Evolutionary conservation across 2,888 invertebrate species (phyloP), one percentile per base, ranked within the genome.

Genomic region (Caenorhabditis macrosperma): DNA sequence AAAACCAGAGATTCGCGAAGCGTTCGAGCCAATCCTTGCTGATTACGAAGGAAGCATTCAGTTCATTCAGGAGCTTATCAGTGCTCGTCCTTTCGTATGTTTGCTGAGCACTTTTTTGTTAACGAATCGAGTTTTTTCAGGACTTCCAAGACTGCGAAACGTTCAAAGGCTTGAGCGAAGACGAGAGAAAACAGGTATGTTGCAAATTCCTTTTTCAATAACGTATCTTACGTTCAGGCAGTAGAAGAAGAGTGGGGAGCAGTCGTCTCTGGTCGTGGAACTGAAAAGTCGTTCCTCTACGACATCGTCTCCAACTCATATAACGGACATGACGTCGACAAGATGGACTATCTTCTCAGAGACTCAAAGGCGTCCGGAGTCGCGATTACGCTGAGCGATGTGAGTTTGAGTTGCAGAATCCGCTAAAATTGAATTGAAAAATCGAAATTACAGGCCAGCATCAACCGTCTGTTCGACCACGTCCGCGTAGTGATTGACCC

Each of bases 271-370:
- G 88, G 88, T 9, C 71, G 88, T 2, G 63, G 78, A 2, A 52
- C 57, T 35, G 88, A 90, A n/a, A 92, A 92, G 84, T 85, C 91
- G 15, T 93, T 92, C 87, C 88, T 93, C n/a, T 93, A 92, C 87
- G 92, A 93, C 92, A 93, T 94, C 81, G 82, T 84, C 20, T 75
- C 79, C 12, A 88, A 88, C 66, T 67, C 78, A 5, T 26, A 60
- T 30, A 69, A 66, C 35, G 82, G 85, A 10, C 76, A 85, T 22
- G 88, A 88, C 67, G 87, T 88, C 9, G 87, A 85, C 64, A 83
- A 82, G 88, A 93, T 93, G 92, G 94, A 94, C 86, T 94, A 94
- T 87, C 91, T 94, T 55, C 91, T 93, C 20, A 91, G 94, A 24
- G 94, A 89, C 44, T 77, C 83, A 15, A 55, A 69, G 24, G 61